Percentiles rank a stretch among this genome's conserved stretches.
Conservation (phyloP, 2,888 invertebrate genomes). For the Melinopterus prodromus region DNA sequence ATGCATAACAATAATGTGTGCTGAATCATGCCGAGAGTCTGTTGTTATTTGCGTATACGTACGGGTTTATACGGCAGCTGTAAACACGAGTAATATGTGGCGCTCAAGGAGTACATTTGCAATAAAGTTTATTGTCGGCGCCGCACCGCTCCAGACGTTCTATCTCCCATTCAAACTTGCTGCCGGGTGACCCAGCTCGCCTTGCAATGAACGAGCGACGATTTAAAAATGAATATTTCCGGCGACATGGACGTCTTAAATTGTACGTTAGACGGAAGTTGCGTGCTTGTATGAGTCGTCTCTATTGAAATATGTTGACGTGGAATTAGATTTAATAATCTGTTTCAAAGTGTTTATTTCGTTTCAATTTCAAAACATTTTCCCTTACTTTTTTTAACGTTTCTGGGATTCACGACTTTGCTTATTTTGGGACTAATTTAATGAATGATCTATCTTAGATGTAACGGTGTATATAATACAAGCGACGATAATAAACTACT, state of each 20-base stretch:
- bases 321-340: too few species aligned
- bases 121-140: constrained; percentile 4
- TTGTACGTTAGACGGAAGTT: too few species aligned
- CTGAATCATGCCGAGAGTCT: background rate
- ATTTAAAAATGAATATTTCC: background rate
- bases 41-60: background rate
- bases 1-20: constrained; percentile 4
- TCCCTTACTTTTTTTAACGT: too few species aligned
- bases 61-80: constrained; percentile 4
- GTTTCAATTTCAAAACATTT: too few species aligned
- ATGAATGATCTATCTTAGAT: too few species aligned
- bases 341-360: too few species aligned
- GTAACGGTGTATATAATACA: too few species aligned
- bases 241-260: background rate
- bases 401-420: too few species aligned
- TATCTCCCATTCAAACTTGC: background rate
- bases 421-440: too few species aligned
- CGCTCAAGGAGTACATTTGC: background rate
- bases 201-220: background rate
- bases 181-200: background rate
- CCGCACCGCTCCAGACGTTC: background rate
- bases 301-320: too few species aligned
- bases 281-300: too few species aligned
- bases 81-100: background rate
- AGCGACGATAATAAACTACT: too few species aligned